phyloP scores from a whole-genome alignment of 2,113 vertebrate genomes.

The Scomber japonicus region DNA sequence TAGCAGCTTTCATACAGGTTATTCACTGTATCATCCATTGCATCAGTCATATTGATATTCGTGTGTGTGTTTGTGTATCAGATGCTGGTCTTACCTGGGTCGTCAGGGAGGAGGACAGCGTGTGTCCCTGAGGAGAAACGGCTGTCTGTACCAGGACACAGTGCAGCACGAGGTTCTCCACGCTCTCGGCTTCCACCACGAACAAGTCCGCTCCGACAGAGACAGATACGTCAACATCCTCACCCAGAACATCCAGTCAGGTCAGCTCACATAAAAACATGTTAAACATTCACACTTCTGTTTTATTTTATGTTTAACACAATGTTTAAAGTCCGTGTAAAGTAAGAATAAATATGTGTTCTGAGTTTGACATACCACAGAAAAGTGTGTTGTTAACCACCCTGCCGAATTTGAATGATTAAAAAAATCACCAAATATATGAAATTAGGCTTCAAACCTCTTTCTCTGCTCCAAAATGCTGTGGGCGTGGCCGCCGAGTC shows the following conservation, averaged over 20 bases:
- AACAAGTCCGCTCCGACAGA: conserved; percentile 78
- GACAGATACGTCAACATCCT: conserved; percentile 61
- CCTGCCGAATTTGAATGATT: too few relatives aligned
- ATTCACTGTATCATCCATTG: not conserved
- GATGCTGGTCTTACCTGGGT: conserved; percentile 80
- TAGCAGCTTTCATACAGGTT: too few relatives aligned
- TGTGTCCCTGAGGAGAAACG: conserved; percentile 45
- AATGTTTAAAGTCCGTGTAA: too few relatives aligned
- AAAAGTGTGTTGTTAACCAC: too few relatives aligned
- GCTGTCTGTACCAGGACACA: conserved; percentile 34
- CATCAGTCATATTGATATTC: not conserved
- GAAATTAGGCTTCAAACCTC: too few relatives aligned
- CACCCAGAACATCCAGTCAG: conserved; percentile 53
- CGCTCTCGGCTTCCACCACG: conserved; percentile 81
- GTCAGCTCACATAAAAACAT: conserved; percentile 27
- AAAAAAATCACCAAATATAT: too few relatives aligned
- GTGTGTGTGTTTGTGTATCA: conserved; percentile 39
- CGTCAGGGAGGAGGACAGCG: conserved; percentile 16
- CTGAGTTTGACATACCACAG: too few relatives aligned
- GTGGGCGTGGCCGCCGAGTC: too few relatives aligned
- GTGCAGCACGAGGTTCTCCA: conserved; percentile 80
- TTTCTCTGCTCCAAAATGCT: too few relatives aligned
- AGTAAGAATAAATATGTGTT: too few relatives aligned
- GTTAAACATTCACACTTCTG: not conserved
- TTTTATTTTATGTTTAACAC: not conserved